phyloP scores from a whole-genome alignment of 2,113 vertebrate genomes.

The Trogon surrucura region DNA sequence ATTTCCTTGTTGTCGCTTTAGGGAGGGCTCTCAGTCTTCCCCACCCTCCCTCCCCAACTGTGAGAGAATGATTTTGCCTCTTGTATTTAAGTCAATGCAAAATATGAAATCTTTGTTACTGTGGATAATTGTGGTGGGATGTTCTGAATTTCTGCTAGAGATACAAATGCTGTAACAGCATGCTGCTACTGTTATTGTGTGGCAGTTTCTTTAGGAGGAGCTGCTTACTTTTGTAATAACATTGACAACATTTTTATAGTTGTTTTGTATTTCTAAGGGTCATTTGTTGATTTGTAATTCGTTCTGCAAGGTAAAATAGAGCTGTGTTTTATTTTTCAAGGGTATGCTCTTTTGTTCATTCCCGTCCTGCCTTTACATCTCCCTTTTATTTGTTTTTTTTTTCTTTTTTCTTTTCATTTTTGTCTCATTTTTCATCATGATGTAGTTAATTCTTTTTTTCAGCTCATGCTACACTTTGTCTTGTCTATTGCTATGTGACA shows the following conservation, averaged over 20 bases:
- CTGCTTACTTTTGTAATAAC: neutral
- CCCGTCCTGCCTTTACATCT: constrained; percentile 25
- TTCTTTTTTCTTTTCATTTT: constrained; percentile 64
- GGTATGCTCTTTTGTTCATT: constrained; percentile 37
- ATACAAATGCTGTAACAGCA: neutral
- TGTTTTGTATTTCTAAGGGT: neutral
- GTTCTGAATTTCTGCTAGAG: neutral
- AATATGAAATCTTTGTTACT: neutral
- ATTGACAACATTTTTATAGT: neutral
- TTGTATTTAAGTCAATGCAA: neutral
- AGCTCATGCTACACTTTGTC: constrained; percentile 71
- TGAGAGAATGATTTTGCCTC: neutral
- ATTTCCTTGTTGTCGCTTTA: neutral
- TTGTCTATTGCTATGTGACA: constrained; percentile 77
- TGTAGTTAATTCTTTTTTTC: constrained; percentile 72
- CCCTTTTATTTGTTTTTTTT: constrained; percentile 11
- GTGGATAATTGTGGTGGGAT: neutral
- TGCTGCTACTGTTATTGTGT: neutral
- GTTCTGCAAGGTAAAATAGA: neutral
- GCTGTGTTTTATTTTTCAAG: constrained; percentile 33
- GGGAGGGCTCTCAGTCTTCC: neutral
- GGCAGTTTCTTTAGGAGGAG: neutral
- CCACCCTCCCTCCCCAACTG: neutral
- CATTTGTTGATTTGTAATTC: constrained; percentile 40
- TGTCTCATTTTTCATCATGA: constrained; percentile 67